A percentile compares a stretch with the other conserved stretches of the same genome.
Conservation (phyloP, 2,888 invertebrate genomes). For the Gasteruption jaculator region DNA sequence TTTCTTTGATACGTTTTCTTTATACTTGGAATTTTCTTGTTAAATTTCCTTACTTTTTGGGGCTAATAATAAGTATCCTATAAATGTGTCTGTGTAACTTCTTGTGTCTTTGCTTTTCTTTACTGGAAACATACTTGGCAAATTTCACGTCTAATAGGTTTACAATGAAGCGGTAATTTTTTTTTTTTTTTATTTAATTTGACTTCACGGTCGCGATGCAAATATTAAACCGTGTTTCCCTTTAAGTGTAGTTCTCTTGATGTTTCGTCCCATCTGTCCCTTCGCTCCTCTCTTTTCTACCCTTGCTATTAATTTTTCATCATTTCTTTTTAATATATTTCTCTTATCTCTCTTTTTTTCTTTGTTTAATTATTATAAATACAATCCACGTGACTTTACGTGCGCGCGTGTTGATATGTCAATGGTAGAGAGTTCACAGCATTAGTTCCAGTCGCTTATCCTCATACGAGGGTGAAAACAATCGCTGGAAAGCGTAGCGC, state of each 20-base stretch:
- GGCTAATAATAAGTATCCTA: too few species aligned
- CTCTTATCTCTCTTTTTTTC: constrained; percentile 12
- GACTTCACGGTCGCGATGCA: constrained; percentile 8
- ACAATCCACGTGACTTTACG: constrained; percentile 19
- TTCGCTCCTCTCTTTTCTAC: too few species aligned
- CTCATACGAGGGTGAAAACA: too few species aligned
- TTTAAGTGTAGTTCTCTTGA: too few species aligned
- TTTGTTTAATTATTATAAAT: constrained; percentile 14
- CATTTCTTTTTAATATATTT: too few species aligned
- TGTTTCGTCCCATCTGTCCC: too few species aligned
- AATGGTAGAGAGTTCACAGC: too few species aligned
- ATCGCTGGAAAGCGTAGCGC: constrained; percentile 45
- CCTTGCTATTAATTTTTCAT: too few species aligned
- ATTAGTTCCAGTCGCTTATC: too few species aligned
- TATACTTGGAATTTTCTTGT: not conserved
- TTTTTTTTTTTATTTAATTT: constrained; percentile 27
- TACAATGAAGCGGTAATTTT: constrained; percentile 45
- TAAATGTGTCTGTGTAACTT: constrained; percentile 38
- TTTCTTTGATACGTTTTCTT: constrained; percentile 10
- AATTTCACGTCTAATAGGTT: constrained; percentile 50
- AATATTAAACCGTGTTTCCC: too few species aligned
- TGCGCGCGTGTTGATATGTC: constrained; percentile 32
- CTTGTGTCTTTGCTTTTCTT: constrained; percentile 32
- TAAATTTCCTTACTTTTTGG: constrained; percentile 20
- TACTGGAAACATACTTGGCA: constrained; percentile 51